Conservation (phyloP, 2,888 invertebrate species). For the Lithosia quadra region DNA sequence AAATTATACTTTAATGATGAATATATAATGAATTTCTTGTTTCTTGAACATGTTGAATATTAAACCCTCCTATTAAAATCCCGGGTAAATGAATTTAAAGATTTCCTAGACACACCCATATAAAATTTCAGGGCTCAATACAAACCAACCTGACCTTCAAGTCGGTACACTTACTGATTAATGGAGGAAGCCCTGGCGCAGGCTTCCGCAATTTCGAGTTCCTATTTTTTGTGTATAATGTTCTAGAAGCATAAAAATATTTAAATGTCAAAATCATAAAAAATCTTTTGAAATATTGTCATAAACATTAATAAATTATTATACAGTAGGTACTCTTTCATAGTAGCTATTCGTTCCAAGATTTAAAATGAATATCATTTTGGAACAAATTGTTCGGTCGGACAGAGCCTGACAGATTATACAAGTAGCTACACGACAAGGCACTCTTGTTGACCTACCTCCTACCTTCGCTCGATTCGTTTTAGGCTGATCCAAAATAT, state of each 20-base stretch:
- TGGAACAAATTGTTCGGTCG: neutral
- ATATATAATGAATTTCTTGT: too few species aligned
- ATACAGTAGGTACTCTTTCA: neutral
- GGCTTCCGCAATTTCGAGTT: neutral
- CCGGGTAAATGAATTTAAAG: neutral
- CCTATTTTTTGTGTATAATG: neutral
- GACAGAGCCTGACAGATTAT: conserved; percentile 11
- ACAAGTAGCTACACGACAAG: conserved; percentile 6
- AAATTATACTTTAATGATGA: too few species aligned
- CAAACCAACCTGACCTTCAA: neutral
- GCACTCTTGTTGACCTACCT: conserved; percentile 51
- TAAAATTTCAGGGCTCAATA: neutral
- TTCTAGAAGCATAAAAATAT: neutral
- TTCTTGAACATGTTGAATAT: too few species aligned
- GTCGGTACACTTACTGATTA: neutral
- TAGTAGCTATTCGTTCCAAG: neutral
- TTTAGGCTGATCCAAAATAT: conserved; percentile 72
- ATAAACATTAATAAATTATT: neutral
- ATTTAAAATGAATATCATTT: conserved; percentile 3
- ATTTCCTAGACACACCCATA: too few species aligned
- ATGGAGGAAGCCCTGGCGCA: neutral
- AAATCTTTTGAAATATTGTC: neutral
- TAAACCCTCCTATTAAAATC: too few species aligned
- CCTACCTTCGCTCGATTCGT: conserved; percentile 54
- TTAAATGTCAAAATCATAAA: too few species aligned